A percentile compares a stretch with the other conserved stretches of the same genome.
These are phyloP conservation scores for Incurvaria masculella DNA, from an alignment of 2,888 invertebrate genomes.

Conservation along the genomic window DNA sequence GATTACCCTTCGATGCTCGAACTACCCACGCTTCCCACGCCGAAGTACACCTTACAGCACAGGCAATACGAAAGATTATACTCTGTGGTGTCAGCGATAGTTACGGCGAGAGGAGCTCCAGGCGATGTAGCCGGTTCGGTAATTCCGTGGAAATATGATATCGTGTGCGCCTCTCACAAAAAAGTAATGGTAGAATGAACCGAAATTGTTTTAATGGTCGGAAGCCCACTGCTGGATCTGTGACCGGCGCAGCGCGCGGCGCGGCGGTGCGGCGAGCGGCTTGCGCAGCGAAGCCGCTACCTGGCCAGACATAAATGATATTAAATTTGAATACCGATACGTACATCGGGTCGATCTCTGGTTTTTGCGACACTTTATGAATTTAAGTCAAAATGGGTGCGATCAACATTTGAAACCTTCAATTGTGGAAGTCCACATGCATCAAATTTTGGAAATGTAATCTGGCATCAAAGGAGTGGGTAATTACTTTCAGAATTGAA, in stretches of 20 bases:
- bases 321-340: not conserved
- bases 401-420: slow-evolving; percentile 4
- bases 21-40: slow-evolving; percentile 10
- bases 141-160: slow-evolving; percentile 56
- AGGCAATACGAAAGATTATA: slow-evolving; percentile 15
- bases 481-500: too few relatives aligned
- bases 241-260: slow-evolving; percentile 21
- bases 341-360: not conserved
- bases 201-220: slow-evolving; percentile 55
- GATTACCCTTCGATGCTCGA: slow-evolving; percentile 21
- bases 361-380: slow-evolving; percentile 1
- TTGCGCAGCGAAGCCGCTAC: too few relatives aligned
- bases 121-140: slow-evolving; percentile 53
- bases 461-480: too few relatives aligned
- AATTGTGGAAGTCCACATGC: too few relatives aligned
- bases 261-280: slow-evolving; percentile 29
- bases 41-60: slow-evolving; percentile 20
- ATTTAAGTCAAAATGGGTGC: slow-evolving; percentile 2
- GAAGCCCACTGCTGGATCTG: slow-evolving; percentile 22
- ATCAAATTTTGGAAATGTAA: too few relatives aligned
- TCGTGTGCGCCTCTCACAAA: slow-evolving; percentile 50
- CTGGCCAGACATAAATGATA: slow-evolving; percentile 20
- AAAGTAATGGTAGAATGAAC: slow-evolving; percentile 42
- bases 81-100: slow-evolving; percentile 12
- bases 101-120: slow-evolving; percentile 28